Evolutionary conservation across 2,797 vertebrate species (phyloP).

Genomic region (Podarcis siculus): DNA sequence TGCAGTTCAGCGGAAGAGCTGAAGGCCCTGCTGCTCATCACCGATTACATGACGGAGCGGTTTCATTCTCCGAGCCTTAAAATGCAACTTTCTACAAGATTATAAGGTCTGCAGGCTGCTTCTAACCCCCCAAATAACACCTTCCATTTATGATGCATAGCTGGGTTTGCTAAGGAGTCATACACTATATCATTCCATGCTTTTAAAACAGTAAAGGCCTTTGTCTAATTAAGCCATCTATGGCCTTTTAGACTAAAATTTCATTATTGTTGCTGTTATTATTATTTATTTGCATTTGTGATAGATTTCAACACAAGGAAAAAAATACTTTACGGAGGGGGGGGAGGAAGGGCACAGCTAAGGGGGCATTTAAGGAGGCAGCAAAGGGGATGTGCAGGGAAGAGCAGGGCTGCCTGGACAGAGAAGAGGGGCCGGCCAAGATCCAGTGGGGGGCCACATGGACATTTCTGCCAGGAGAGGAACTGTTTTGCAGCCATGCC

Average conservation of each 20-base stretch:
- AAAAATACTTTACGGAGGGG: no score
- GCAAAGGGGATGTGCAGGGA: neutral
- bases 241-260: no score
- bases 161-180: neutral
- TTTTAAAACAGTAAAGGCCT: neutral
- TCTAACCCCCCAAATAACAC: no score
- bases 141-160: no score
- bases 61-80: neutral
- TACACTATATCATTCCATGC: neutral
- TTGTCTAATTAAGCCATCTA: no score
- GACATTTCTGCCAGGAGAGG: neutral
- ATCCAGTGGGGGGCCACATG: neutral
- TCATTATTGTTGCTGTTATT: no score
- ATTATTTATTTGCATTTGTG: no score
- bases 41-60: neutral
- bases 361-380: rapidly evolving
- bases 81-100: neutral
- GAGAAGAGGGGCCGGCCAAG: neutral
- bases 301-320: no score
- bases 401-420: neutral
- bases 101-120: neutral
- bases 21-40: neutral
- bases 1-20: neutral
- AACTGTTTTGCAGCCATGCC: neutral
- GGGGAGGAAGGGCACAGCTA: neutral